Evolutionary conservation across 2,888 invertebrate genomes (phyloP).

Genomic region (Stenodera caucasica): DNA sequence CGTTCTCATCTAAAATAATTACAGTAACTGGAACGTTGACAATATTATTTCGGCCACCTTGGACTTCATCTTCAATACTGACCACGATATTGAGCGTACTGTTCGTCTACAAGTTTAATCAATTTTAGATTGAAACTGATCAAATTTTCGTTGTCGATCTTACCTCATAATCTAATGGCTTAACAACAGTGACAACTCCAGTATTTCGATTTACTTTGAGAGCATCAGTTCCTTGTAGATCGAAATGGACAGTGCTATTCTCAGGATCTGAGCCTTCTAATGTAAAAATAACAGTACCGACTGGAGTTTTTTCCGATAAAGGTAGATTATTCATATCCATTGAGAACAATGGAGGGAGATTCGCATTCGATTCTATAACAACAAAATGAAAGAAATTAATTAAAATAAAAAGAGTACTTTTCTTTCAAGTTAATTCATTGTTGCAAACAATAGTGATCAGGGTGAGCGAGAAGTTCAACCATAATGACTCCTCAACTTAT

Average conservation of each 20-base stretch:
- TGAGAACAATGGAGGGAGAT: conserved; percentile 73
- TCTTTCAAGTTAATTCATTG: too few relatives aligned
- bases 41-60: conserved; percentile 67
- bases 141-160: too few relatives aligned
- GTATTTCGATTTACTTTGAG: conserved; percentile 75
- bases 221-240: conserved; percentile 78
- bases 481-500: conserved; percentile 19
- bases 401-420: too few relatives aligned
- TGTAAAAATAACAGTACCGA: conserved; percentile 77
- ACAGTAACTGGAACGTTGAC: conserved; percentile 77
- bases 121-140: too few relatives aligned
- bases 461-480: conserved; percentile 12
- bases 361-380: conserved; percentile 56
- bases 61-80: conserved; percentile 76
- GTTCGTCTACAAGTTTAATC: conserved; percentile 63
- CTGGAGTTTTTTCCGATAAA: conserved; percentile 76
- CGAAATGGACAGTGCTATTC: conserved; percentile 69
- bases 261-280: conserved; percentile 83
- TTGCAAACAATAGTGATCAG: too few relatives aligned
- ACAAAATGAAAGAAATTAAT: too few relatives aligned
- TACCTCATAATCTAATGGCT: conserved; percentile 83
- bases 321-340: conserved; percentile 77
- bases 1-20: conserved; percentile 86
- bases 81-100: conserved; percentile 79
- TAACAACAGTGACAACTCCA: conserved; percentile 77